Percentiles rank a stretch among this genome's conserved stretches.
These are phyloP conservation scores for Gymnocephalus cernua DNA, from an alignment of 2,113 vertebrate species.

Conservation along the genomic window DNA sequence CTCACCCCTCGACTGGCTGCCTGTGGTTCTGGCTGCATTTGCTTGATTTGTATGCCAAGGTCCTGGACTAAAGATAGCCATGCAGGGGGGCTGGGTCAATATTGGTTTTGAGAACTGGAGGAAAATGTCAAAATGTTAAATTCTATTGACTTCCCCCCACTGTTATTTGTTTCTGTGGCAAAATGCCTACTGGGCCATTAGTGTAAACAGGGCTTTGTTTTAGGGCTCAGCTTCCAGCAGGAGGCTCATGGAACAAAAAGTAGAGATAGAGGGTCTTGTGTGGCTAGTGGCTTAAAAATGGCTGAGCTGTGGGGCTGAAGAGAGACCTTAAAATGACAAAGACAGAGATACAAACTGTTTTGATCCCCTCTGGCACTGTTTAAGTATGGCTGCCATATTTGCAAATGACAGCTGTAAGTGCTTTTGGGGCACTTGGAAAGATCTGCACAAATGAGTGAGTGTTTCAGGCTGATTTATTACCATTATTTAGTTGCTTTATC, in stretches of 20 bases:
- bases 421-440: constrained; percentile 38
- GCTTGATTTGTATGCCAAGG: constrained; percentile 85
- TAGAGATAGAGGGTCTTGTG: constrained; percentile 80
- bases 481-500: constrained; percentile 2
- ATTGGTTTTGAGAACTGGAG: constrained; percentile 87
- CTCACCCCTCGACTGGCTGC: constrained; percentile 81
- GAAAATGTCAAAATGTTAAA: constrained; percentile 87
- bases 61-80: constrained; percentile 84
- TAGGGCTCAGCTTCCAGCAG: constrained; percentile 81
- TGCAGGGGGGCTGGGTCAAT: constrained; percentile 86
- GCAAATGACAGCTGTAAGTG: constrained; percentile 13
- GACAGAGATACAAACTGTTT: constrained; percentile 56
- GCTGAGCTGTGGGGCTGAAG: constrained; percentile 66
- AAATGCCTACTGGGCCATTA: constrained; percentile 84
- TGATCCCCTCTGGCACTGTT: constrained; percentile 43
- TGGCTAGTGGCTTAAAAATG: constrained; percentile 75
- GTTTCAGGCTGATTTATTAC: neutral
- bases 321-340: constrained; percentile 76
- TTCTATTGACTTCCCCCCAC: constrained; percentile 82
- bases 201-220: constrained; percentile 91
- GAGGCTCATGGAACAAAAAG: constrained; percentile 81
- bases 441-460: neutral
- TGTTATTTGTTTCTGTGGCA: constrained; percentile 86
- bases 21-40: constrained; percentile 78
- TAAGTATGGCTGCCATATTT: constrained; percentile 21